Base-by-base conservation (phyloP, 1,140 invertebrate species). In the Eurytemora carolleeae region DNA sequence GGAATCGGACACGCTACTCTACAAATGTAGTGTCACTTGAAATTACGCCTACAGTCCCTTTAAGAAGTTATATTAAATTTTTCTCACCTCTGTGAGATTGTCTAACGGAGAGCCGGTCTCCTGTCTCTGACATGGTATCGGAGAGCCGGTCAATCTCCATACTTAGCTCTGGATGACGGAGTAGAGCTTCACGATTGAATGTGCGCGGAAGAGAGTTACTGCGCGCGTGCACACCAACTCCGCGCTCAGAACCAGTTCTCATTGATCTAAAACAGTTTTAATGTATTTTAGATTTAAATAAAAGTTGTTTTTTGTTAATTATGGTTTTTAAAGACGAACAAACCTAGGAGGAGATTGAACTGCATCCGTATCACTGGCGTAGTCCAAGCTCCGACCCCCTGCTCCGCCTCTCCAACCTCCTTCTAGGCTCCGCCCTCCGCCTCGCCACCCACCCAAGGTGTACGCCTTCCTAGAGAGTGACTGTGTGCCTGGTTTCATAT, bases 281-380 rank as follows among this genome's bases (percentile, higher is more conserved):
- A n/a, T n/a, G n/a, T n/a, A n/a, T n/a, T n/a, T n/a, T n/a, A n/a
- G n/a, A n/a, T n/a, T n/a, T n/a, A n/a, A n/a, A n/a, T n/a, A n/a
- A n/a, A n/a, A n/a, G n/a, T n/a, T n/a, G n/a, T n/a, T n/a, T n/a
- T n/a, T n/a, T n/a, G n/a, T n/a, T n/a, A n/a, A n/a, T n/a, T n/a
- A n/a, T n/a, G n/a, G n/a, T n/a, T n/a, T n/a, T n/a, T n/a, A n/a
- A n/a, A n/a, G n/a, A n/a, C n/a, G n/a, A n/a, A n/a, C n/a, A n/a
- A 12, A 44, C 31, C 31, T 44, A 12, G 31, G 31, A 44, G 31
- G 26, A 7, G 66, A 64, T 0, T 83, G 64, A 54, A 71, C 84
- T 1, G 87, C 85, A 76, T 97, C 92, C 0, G 91, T 94, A 69
- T 96, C 92, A 17, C 90, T 94, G 25, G 86, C 87, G 70, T 90